phyloP scores from a whole-genome alignment of 2,797 vertebrate genomes.

The Neopelma chrysocephalum region DNA sequence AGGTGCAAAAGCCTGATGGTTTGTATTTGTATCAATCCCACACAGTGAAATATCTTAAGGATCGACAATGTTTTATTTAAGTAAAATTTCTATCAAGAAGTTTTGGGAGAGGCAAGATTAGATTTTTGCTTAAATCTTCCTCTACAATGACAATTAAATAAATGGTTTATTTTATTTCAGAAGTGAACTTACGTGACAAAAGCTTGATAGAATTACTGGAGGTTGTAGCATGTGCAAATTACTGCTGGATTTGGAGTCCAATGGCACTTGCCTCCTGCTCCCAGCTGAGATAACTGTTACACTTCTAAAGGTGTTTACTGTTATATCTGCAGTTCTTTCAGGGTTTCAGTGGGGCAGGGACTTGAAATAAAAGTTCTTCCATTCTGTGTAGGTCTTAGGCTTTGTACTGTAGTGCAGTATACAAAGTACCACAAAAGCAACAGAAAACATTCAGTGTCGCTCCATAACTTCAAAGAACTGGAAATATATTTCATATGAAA shows the following conservation, averaged over 20 bases:
- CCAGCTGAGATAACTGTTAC: neutral
- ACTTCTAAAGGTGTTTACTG: neutral
- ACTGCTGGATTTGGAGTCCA: neutral
- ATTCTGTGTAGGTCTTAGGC: neutral
- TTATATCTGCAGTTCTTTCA: neutral
- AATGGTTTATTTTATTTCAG: neutral
- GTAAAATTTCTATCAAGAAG: neutral
- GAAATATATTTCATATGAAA: neutral
- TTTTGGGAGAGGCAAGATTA: neutral
- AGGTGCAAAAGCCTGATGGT: neutral
- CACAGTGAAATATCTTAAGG: neutral
- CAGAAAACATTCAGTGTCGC: neutral
- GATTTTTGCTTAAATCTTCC: neutral
- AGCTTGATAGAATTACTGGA: neutral
- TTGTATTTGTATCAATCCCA: neutral
- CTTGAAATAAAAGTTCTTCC: neutral
- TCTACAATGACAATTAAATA: neutral
- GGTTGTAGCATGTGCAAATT: neutral
- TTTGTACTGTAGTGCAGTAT: neutral
- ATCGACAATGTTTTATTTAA: neutral
- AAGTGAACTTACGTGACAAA: neutral
- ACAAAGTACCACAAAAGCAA: neutral
- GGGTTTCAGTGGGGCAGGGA: neutral
- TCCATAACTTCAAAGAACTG: neutral
- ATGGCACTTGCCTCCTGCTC: neutral